phyloP scores from a whole-genome alignment of 1,140 invertebrate genomes.

The Bombus waltoni region DNA sequence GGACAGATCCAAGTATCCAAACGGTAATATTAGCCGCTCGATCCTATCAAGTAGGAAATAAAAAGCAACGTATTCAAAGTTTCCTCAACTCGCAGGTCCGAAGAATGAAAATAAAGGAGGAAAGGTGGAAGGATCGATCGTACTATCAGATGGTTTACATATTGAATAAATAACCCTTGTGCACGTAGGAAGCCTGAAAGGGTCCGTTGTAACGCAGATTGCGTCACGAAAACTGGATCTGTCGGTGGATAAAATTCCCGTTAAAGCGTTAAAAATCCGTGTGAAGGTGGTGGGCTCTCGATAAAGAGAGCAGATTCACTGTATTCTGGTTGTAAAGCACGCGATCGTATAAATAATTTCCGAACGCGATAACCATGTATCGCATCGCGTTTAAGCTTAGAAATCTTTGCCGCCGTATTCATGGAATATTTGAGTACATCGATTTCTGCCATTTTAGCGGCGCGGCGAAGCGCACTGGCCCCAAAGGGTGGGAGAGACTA shows the following conservation, averaged over 20 bases:
- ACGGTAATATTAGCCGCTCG: no score
- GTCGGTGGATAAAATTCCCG: conserved; percentile 18
- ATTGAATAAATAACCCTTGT: background rate
- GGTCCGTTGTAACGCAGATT: background rate
- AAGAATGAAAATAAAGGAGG: background rate
- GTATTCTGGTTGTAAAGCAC: background rate
- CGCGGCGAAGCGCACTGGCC: background rate
- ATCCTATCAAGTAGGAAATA: background rate
- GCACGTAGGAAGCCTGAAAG: conserved; percentile 8
- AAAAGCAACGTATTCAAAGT: background rate
- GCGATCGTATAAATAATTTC: conserved; percentile 39
- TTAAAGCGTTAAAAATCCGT: conserved; percentile 3
- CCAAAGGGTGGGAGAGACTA: background rate
- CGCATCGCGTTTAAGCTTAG: background rate
- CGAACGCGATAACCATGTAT: background rate
- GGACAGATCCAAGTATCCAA: no score
- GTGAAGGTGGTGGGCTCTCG: background rate
- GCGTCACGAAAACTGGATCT: conserved; percentile 32
- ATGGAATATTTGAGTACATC: conserved; percentile 46
- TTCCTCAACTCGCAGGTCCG: no score
- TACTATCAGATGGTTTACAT: conserved; percentile 9
- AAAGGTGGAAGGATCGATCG: background rate
- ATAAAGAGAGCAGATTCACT: background rate
- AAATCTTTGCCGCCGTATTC: conserved; percentile 40
- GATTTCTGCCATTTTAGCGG: conserved; percentile 19